Evolutionary conservation across 2,797 vertebrate species (phyloP).

Genomic region (Leptodactylus fallax): DNA sequence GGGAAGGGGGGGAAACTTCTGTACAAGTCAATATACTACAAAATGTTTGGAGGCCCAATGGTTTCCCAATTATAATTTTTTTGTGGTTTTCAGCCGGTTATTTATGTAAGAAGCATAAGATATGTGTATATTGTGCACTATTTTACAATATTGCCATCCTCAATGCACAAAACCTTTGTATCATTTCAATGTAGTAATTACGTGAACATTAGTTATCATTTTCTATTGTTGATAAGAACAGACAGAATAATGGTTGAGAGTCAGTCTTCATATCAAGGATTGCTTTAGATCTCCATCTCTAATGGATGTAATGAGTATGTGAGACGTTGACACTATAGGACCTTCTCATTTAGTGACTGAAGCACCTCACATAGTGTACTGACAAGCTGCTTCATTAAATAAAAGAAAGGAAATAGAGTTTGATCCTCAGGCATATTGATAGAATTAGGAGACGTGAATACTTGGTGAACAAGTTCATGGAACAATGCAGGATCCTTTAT

Average conservation of each 20-base stretch:
- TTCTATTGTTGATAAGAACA: not conserved
- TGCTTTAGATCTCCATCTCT: slow-evolving; percentile 25
- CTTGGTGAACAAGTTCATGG: not conserved
- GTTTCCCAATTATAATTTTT: too few species aligned
- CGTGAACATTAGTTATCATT: not conserved
- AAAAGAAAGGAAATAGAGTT: not conserved
- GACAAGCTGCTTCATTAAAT: slow-evolving; percentile 13
- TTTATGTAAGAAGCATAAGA: not conserved
- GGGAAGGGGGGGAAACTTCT: too few species aligned
- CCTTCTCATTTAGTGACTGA: not conserved
- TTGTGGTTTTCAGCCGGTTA: not conserved
- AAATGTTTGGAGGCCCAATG: too few species aligned
- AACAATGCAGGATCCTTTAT: slow-evolving; percentile 14
- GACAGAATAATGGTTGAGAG: not conserved
- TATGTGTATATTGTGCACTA: not conserved
- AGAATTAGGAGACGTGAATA: slow-evolving; percentile 5
- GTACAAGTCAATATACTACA: too few species aligned
- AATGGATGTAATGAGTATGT: slow-evolving; percentile 14
- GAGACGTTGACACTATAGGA: slow-evolving; percentile 19
- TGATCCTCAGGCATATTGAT: not conserved
- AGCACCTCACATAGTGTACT: slow-evolving; percentile 1
- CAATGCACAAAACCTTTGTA: not conserved
- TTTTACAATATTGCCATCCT: not conserved
- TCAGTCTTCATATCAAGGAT: slow-evolving; percentile 11
- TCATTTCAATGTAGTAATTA: slow-evolving; percentile 8